These are phyloP conservation scores for Lacerta viridis DNA, from an alignment of 2,797 vertebrate genomes.

Conservation along the genomic window DNA sequence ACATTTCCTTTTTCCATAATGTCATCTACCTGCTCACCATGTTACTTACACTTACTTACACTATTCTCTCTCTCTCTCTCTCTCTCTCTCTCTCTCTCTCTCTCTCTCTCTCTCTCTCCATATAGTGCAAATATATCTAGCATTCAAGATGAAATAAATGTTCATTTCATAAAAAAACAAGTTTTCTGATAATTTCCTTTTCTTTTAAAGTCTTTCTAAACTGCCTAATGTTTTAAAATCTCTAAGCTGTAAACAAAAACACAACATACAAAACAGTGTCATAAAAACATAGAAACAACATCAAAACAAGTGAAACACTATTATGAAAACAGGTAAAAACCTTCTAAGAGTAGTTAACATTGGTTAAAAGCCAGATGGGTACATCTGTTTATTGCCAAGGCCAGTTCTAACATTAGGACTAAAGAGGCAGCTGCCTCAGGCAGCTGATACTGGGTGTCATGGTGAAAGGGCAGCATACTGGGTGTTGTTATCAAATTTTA, in stretches of 20 bases:
- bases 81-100: rapidly evolving
- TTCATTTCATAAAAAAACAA: constrained; percentile 17
- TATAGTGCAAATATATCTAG: constrained; percentile 25
- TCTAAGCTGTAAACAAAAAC: too few species aligned
- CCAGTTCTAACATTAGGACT: neutral
- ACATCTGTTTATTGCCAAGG: rapidly evolving
- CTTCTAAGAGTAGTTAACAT: neutral
- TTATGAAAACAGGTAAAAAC: too few species aligned
- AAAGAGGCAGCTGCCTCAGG: neutral
- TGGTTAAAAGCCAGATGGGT: neutral
- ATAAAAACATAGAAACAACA: too few species aligned
- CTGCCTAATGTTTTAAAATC: too few species aligned
- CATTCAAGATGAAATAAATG: constrained; percentile 31
- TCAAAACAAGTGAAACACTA: too few species aligned
- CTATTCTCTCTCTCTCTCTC: rapidly evolving
- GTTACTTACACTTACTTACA: neutral
- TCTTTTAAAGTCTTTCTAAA: too few species aligned
- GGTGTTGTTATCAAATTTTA: too few species aligned
- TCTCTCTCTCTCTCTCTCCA: rapidly evolving
- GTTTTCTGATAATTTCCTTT: constrained; percentile 8
- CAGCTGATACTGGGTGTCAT: too few species aligned
- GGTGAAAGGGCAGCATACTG: too few species aligned
- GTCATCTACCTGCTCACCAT: constrained; percentile 25
- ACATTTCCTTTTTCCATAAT: constrained; percentile 40
- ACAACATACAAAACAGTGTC: too few species aligned